Base-by-base conservation (phyloP, 2,797 vertebrate genomes). In the Alauda arvensis region DNA sequence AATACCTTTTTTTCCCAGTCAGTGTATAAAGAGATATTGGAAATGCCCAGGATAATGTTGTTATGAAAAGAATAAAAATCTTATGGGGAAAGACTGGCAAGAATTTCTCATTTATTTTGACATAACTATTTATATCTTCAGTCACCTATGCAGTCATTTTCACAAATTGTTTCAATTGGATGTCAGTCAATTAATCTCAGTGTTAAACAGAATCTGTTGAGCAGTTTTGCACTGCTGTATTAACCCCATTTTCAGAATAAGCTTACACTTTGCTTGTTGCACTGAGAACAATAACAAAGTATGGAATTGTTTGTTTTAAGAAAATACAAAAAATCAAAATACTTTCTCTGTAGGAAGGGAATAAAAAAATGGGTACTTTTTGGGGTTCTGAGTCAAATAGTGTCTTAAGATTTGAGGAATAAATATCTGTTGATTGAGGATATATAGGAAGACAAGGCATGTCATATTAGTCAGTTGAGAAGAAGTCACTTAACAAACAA, bases 401-500 rank as follows among this genome's bases (percentile, higher is more conserved):
- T 65, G 13, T 28, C 28, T 39, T 63, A 82, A 68, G 59, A 62
- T 46, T 70, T 76, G 53, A 81, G 61, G 49, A 92, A 88, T 52
- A 88, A 93, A 53, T 49, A 77, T 16, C 18, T 70, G 60, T 90
- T 26, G 74, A 77, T 89, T 77, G 60, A 43, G 12, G 10, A 31
- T 80, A 42, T 74, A 26, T 6, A 60, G n/a, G 53, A 69, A 59
- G 34, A 80, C 65, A 91, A 72, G 46, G 34, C 40, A 86, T 66
- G 56, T 77, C 63, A 81, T 91, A 87, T 91, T 91, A 91, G 59
- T 14, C 43, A 66, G 59, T 78, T 92, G 72, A 93, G 72, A 69
- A 85, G 84, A 92, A 57, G 12, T 33, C 70, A 85, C 70, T 94
- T 75, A 89, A 71, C 61, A 86, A 86, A 43, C 18, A 92, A 37